A percentile compares a stretch with the other conserved stretches of the same genome.
Conservation (phyloP, 2,113 vertebrate genomes). For the Lophius piscatorius region DNA sequence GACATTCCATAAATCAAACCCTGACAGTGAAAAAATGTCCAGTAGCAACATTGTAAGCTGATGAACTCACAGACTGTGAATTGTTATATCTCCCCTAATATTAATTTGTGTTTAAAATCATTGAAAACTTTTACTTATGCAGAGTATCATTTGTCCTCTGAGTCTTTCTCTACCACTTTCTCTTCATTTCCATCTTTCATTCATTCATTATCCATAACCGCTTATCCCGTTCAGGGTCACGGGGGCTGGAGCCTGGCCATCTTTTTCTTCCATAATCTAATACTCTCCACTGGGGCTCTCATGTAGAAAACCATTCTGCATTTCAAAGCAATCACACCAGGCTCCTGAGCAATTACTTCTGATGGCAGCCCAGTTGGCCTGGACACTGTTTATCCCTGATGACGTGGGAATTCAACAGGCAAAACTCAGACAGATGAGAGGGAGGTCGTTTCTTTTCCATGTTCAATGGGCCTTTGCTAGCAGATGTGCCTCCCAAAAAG, state of each 20-base stretch:
- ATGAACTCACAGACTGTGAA: constrained; percentile 12
- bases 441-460: constrained; percentile 51
- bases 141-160: too few relatives aligned
- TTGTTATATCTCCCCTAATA: too few relatives aligned
- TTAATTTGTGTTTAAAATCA: too few relatives aligned
- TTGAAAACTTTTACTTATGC: too few relatives aligned
- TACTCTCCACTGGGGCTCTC: constrained; percentile 30
- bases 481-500: constrained; percentile 67
- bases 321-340: constrained; percentile 59
- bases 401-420: constrained; percentile 50
- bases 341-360: constrained; percentile 68
- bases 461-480: constrained; percentile 34
- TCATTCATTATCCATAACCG: too few relatives aligned
- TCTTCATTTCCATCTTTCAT: too few relatives aligned
- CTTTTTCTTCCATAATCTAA: constrained; percentile 17
- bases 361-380: constrained; percentile 66
- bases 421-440: constrained; percentile 43
- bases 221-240: too few relatives aligned
- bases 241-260: too few relatives aligned
- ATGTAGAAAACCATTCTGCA: constrained; percentile 47
- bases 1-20: constrained; percentile 6
- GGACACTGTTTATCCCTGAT: constrained; percentile 51
- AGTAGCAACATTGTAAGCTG: constrained; percentile 17
- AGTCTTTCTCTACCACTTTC: constrained; percentile 8
- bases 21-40: constrained; percentile 24